Conservation (phyloP, 2,888 invertebrate genomes). For the Disparrhopalites patrizii region DNA sequence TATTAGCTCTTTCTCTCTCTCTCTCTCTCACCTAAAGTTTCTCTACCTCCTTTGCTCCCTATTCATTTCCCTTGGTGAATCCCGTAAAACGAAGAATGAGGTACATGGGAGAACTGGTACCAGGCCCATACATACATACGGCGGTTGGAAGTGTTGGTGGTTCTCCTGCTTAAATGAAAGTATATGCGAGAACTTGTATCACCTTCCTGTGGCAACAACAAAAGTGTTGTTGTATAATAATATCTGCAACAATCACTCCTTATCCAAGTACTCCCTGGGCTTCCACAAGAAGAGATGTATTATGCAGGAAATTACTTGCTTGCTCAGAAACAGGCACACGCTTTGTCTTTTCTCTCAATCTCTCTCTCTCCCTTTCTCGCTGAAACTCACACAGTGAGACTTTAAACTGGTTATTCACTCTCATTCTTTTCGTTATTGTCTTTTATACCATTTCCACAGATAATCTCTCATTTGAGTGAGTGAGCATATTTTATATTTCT, state of each 20-base stretch:
- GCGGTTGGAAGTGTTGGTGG: no score
- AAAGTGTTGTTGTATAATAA: no score
- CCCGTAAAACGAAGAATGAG: no score
- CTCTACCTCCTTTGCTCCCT: not conserved
- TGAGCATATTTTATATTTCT: not conserved
- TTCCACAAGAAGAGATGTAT: no score
- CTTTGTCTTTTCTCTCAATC: not conserved
- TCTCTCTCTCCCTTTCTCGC: no score
- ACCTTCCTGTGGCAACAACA: not conserved
- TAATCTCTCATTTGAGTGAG: not conserved
- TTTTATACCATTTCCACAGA: no score
- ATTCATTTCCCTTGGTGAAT: not conserved
- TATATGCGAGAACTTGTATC: not conserved
- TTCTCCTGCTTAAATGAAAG: not conserved
- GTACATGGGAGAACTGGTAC: not conserved
- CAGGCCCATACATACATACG: no score
- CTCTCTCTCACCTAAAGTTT: not conserved
- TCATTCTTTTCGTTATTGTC: not conserved
- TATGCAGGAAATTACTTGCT: no score
- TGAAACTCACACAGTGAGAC: no score
- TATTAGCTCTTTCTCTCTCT: not conserved
- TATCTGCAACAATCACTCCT: no score
- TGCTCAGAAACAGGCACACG: not conserved
- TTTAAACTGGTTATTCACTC: conserved; percentile 8
- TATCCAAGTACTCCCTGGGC: no score